Evolutionary conservation across 2,797 vertebrate species (phyloP).

Genomic region (Danio kyathit): DNA sequence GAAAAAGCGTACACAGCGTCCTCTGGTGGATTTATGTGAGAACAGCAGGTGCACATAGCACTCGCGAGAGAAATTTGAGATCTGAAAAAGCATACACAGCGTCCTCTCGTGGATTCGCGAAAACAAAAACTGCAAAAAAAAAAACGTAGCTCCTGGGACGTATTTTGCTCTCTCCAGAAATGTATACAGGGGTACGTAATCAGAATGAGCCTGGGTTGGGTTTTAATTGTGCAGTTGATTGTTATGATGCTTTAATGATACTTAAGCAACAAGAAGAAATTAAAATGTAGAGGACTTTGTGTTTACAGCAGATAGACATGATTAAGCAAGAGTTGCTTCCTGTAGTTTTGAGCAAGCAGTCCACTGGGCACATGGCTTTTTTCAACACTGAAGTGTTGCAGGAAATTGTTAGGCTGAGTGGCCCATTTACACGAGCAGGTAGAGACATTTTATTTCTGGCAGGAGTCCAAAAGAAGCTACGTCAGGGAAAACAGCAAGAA

Average conservation of each 20-base stretch:
- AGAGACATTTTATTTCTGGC: slow-evolving; percentile 29
- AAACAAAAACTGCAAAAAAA: too few species aligned
- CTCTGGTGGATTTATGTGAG: too few species aligned
- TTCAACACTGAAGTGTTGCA: neutral
- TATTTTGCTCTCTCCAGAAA: too few species aligned
- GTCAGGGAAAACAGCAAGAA: slow-evolving; percentile 20
- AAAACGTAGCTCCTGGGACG: too few species aligned
- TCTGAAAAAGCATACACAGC: too few species aligned
- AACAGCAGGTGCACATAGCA: too few species aligned
- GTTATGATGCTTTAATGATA: neutral
- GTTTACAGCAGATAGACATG: neutral
- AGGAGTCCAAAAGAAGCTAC: slow-evolving; percentile 8
- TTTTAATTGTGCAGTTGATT: neutral
- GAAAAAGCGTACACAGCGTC: too few species aligned
- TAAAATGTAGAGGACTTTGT: neutral
- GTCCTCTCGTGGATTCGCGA: too few species aligned
- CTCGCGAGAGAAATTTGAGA: too few species aligned
- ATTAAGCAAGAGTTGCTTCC: neutral
- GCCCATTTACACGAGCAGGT: slow-evolving; percentile 23
- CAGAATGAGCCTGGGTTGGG: too few species aligned
- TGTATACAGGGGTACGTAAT: too few species aligned
- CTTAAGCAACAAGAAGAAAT: neutral
- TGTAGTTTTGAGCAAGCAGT: neutral
- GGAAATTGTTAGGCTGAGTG: slow-evolving; percentile 31
- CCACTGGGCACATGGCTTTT: neutral